A percentile compares a stretch with the other conserved stretches of the same genome.
phyloP scores from a whole-genome alignment of 2,113 vertebrate genomes.

The Tragelaphus buxtoni region DNA sequence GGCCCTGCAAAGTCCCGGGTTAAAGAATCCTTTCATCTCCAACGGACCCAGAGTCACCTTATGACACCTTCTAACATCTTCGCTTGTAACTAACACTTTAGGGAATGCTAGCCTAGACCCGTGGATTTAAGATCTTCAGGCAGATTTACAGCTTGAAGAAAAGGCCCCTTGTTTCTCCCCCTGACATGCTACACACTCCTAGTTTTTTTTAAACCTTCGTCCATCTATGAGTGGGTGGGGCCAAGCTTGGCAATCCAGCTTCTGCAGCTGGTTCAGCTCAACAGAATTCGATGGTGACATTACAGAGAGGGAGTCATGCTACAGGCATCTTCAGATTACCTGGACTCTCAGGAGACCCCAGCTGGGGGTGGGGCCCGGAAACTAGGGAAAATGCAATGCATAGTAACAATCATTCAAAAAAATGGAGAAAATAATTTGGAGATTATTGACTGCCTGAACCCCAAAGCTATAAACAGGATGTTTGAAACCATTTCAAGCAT shows the following conservation, averaged over 20 bases:
- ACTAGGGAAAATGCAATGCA: not conserved
- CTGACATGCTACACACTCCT: fast-evolving
- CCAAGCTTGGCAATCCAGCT: not conserved
- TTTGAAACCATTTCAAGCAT: conserved; percentile 61
- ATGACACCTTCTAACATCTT: not conserved
- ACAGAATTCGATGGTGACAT: not conserved
- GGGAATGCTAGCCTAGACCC: not conserved
- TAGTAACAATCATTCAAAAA: not conserved
- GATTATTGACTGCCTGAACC: conserved; percentile 69
- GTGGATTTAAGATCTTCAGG: not conserved
- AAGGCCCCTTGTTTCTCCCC: not conserved
- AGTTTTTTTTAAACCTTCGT: not conserved
- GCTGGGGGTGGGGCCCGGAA: not conserved
- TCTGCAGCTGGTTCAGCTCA: not conserved
- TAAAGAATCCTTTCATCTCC: not conserved
- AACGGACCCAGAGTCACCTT: not conserved
- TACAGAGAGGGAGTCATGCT: not conserved
- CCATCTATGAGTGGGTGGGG: not conserved
- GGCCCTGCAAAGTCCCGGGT: not conserved
- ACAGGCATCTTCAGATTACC: conserved; percentile 28
- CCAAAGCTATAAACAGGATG: conserved; percentile 62
- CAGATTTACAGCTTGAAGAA: not conserved
- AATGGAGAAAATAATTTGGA: conserved; percentile 60
- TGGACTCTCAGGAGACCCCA: not conserved
- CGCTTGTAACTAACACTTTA: not conserved